Percentiles rank a stretch among this genome's conserved stretches.
Evolutionary conservation across 1,140 invertebrate species (phyloP).

Genomic region (Scaptomyza montana): DNA sequence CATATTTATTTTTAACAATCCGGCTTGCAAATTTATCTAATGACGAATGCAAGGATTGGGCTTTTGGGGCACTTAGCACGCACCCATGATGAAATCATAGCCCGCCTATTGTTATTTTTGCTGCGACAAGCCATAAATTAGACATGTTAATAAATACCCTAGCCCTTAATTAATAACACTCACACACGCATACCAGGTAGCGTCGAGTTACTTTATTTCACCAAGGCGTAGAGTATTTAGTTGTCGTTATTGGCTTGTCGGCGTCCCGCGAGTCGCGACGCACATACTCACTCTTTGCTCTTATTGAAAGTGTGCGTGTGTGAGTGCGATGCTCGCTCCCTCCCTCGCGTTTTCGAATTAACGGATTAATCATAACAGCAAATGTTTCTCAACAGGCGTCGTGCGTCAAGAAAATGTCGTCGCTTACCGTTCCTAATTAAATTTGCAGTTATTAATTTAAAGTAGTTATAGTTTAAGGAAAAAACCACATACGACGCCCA

Average conservation of each 20-base stretch:
- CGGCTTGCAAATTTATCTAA: conserved; percentile 51
- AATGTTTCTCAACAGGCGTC: conserved; percentile 56
- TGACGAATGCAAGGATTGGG: conserved; percentile 32
- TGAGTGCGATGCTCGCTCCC: conserved; percentile 20
- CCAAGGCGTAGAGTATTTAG: conserved; percentile 26
- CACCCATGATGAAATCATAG: conserved; percentile 53
- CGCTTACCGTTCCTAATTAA: conserved; percentile 57
- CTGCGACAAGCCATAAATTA: conserved; percentile 23
- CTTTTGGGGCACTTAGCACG: conserved; percentile 3
- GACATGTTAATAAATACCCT: conserved; percentile 11
- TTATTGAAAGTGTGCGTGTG: not conserved
- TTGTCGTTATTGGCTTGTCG: conserved; percentile 23
- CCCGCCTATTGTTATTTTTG: conserved; percentile 12
- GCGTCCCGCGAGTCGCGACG: conserved; percentile 1
- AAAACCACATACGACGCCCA: conserved; percentile 49
- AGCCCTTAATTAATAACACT: not conserved
- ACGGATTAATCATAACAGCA: conserved; percentile 72
- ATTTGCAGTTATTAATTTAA: conserved; percentile 46
- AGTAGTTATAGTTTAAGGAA: conserved; percentile 15
- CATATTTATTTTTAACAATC: conserved; percentile 59
- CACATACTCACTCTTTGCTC: conserved; percentile 13
- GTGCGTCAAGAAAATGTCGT: conserved; percentile 70
- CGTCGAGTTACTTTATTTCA: no score
- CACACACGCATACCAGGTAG: conserved; percentile 8
- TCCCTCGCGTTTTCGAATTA: conserved; percentile 57